Conservation (phyloP, 1,140 invertebrate genomes). For the Himalopsyche phryganea region DNA sequence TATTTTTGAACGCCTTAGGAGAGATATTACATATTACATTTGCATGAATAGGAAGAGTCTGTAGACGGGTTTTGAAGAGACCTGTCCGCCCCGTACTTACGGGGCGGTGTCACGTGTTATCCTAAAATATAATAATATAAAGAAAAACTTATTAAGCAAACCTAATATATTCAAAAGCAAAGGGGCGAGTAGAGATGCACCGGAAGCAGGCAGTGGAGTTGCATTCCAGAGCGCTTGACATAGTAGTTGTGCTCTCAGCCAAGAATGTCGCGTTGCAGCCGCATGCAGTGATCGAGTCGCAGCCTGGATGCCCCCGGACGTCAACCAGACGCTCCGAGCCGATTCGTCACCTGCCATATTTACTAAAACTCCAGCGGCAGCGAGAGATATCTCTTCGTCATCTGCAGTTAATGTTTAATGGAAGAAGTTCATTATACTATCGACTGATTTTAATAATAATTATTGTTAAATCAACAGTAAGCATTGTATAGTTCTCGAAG, state of each 20-base stretch:
- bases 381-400: conserved; percentile 21
- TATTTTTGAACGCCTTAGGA: no score
- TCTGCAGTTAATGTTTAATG: conserved; percentile 3
- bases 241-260: conserved; percentile 21
- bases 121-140: no score
- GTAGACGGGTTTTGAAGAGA: no score
- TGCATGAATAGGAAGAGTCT: no score
- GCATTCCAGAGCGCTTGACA: conserved; percentile 33
- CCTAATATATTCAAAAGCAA: conserved; percentile 29
- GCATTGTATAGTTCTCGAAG: neutral
- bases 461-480: no score
- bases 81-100: no score
- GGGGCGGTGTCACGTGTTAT: no score
- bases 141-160: no score
- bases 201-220: conserved; percentile 11
- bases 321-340: conserved; percentile 17
- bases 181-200: conserved; percentile 17
- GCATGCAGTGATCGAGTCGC: conserved; percentile 5
- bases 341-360: conserved; percentile 29
- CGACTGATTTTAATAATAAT: neutral
- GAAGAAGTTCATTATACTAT: neutral
- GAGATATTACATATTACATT: no score
- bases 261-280: conserved; percentile 15
- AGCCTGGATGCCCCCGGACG: conserved; percentile 7
- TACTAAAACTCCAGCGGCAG: conserved; percentile 27